Conservation (phyloP, 2,888 invertebrate species). For the Ichneumon xanthorius region DNA sequence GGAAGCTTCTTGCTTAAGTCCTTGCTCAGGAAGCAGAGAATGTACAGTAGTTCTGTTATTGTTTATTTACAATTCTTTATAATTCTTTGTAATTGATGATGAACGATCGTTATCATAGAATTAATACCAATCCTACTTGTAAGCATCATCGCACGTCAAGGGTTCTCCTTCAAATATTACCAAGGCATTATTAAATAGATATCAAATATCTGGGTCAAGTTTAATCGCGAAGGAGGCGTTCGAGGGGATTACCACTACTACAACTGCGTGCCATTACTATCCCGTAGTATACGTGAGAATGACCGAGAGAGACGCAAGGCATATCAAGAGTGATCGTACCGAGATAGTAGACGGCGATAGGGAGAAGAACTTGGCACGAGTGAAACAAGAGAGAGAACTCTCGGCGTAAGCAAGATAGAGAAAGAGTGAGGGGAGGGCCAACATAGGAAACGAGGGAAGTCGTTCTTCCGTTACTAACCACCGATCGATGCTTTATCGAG, state of each 20-base stretch:
- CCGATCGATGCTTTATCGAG: constrained; percentile 79
- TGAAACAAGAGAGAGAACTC: constrained; percentile 50
- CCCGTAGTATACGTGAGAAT: constrained; percentile 48
- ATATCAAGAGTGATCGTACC: constrained; percentile 64
- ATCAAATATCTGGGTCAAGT: constrained; percentile 77
- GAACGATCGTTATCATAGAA: too few relatives aligned
- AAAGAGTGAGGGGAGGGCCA: constrained; percentile 50
- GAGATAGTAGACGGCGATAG: constrained; percentile 59
- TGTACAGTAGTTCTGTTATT: too few relatives aligned
- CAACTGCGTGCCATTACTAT: background rate
- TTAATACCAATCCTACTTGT: too few relatives aligned
- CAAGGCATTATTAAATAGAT: too few relatives aligned
- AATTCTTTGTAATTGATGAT: too few relatives aligned
- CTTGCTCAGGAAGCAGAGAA: too few relatives aligned
- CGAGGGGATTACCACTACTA: constrained; percentile 59
- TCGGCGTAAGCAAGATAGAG: constrained; percentile 38
- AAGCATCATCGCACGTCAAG: too few relatives aligned
- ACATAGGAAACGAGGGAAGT: constrained; percentile 71
- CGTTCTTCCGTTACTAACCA: constrained; percentile 78
- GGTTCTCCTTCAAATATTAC: too few relatives aligned
- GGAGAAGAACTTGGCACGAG: constrained; percentile 61
- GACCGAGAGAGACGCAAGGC: constrained; percentile 61
- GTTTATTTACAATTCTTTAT: too few relatives aligned
- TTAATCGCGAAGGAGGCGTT: constrained; percentile 73
- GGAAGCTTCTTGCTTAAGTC: too few relatives aligned